These are phyloP conservation scores for Chloropsis hardwickii DNA, from an alignment of 2,113 vertebrate genomes.

Conservation along the genomic window DNA sequence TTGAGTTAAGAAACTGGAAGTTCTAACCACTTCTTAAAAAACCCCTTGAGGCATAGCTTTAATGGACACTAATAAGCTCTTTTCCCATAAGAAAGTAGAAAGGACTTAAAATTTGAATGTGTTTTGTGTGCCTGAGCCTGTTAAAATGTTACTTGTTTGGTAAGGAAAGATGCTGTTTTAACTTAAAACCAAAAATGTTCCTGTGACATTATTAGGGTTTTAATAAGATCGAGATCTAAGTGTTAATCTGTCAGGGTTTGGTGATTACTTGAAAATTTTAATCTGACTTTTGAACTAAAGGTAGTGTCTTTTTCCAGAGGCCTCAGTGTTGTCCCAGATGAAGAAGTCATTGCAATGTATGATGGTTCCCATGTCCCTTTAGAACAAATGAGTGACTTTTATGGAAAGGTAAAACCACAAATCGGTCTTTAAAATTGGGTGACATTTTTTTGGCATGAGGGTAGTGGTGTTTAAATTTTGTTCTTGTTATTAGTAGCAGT, in stretches of 20 bases:
- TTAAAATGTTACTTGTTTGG: slow-evolving; percentile 5
- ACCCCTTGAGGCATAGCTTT: background rate
- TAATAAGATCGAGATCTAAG: background rate
- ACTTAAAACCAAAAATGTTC: background rate
- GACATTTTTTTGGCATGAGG: background rate
- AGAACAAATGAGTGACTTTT: slow-evolving; percentile 98
- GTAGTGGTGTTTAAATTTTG: background rate
- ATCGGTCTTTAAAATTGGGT: background rate
- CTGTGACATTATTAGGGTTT: background rate
- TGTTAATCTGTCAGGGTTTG: background rate
- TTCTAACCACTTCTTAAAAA: background rate
- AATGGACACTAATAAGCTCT: background rate
- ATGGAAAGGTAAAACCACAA: slow-evolving; percentile 86
- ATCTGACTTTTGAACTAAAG: background rate
- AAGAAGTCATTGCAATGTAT: slow-evolving; percentile 97
- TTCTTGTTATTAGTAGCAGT: background rate
- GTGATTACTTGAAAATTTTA: background rate
- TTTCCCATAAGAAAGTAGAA: slow-evolving; percentile 1
- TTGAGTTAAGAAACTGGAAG: slow-evolving; percentile 2
- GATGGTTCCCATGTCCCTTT: slow-evolving; percentile 93
- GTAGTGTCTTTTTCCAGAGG: slow-evolving; percentile 76
- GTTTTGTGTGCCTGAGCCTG: background rate
- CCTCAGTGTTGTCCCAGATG: slow-evolving; percentile 88
- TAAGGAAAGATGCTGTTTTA: background rate
- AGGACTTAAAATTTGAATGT: slow-evolving; percentile 3